Conservation (phyloP, 2,113 vertebrate species). For the Vombatus ursinus region DNA sequence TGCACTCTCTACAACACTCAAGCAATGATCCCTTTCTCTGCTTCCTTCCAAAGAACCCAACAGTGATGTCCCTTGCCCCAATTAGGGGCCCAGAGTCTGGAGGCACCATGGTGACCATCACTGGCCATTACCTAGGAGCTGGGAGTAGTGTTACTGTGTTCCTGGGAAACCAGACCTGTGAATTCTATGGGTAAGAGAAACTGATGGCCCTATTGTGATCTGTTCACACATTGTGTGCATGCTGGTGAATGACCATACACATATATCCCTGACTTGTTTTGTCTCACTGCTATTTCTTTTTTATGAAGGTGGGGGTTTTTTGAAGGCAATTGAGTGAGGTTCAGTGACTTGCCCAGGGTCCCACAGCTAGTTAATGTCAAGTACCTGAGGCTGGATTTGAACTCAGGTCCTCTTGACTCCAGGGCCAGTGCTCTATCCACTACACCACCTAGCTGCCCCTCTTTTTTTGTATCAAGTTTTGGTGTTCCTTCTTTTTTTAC, state of each 20-base stretch:
- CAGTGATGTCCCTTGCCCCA: constrained; percentile 90
- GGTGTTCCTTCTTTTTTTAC: not conserved
- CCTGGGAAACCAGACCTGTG: constrained; percentile 97
- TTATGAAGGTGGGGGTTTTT: not conserved
- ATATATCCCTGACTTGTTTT: not conserved
- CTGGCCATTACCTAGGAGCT: constrained; percentile 92
- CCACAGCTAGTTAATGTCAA: not conserved
- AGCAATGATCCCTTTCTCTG: constrained; percentile 43
- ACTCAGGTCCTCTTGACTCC: not conserved
- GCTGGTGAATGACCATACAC: not conserved
- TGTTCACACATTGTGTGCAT: not conserved
- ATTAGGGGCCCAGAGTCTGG: constrained; percentile 95
- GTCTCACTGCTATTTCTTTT: not conserved
- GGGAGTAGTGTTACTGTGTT: constrained; percentile 93
- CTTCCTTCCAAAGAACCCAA: constrained; percentile 87
- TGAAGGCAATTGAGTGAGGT: not conserved
- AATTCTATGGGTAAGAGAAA: constrained; percentile 92
- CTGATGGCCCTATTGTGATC: rapidly evolving
- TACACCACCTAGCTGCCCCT: no score
- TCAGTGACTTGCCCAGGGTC: not conserved
- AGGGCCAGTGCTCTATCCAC: not conserved
- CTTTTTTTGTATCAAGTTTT: not conserved
- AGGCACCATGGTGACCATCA: constrained; percentile 96
- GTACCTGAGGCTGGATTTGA: not conserved
- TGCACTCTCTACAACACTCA: not conserved